phyloP scores from a whole-genome alignment of 2,113 vertebrate species.

The Hoplias malabaricus region DNA sequence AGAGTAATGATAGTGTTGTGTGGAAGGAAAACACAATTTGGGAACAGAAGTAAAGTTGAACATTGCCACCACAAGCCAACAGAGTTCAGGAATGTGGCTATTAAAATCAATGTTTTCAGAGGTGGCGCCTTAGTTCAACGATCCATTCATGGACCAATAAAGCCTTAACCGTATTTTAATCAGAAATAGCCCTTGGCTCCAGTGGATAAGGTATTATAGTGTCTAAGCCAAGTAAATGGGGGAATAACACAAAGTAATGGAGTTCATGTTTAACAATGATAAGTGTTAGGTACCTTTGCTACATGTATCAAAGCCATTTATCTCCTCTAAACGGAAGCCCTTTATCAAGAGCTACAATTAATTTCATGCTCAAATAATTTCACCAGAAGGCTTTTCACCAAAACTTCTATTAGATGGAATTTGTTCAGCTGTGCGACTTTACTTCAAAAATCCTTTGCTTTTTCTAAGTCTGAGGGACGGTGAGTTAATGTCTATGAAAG shows the following conservation, averaged over 20 bases:
- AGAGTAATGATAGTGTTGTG: neutral
- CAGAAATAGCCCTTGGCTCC: neutral
- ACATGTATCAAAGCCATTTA: slow-evolving; percentile 45
- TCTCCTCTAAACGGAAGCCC: slow-evolving; percentile 21
- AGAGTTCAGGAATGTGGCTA: neutral
- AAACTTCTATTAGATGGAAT: slow-evolving; percentile 22
- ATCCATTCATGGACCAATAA: neutral
- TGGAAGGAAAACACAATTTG: too few species aligned
- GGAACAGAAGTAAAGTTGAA: too few species aligned
- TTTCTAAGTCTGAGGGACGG: neutral
- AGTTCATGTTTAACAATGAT: slow-evolving; percentile 3
- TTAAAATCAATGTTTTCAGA: neutral
- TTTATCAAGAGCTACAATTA: slow-evolving; percentile 41
- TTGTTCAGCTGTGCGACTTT: slow-evolving; percentile 31
- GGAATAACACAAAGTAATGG: neutral
- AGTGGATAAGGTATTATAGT: neutral
- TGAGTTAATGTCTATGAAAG: neutral
- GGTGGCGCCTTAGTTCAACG: neutral
- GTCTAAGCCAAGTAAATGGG: neutral
- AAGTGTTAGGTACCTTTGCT: slow-evolving; percentile 32
- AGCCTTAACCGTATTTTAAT: neutral
- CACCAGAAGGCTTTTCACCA: slow-evolving; percentile 21
- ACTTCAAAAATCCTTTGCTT: slow-evolving; percentile 2
- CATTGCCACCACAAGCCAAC: neutral
- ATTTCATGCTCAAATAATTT: slow-evolving; percentile 43